Evolutionary conservation across 2,888 invertebrate species (phyloP), one percentile per base, ranked within the genome.

Genomic region (Thera obeliscata): DNA sequence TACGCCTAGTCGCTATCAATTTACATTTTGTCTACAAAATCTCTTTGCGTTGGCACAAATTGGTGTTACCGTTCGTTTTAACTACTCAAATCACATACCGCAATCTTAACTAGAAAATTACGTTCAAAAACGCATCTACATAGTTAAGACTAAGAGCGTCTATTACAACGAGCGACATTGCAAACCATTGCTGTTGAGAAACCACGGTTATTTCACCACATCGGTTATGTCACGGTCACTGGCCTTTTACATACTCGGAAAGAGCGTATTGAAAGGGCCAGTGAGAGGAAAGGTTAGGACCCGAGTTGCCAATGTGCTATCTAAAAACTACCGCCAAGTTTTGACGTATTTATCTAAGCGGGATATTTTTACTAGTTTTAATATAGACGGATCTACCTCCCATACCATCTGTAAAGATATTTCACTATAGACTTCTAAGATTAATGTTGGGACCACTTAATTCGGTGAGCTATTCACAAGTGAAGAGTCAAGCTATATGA

Each of bases 281-380:
- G 64, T 64, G 38, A 6, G 4, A 5, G 9, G 57, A 58, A 9
- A 61, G 41, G n/a, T 33, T 41, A n/a, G 56, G 49, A 50, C 55
- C 36, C 61, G 61, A 66, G 71, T 71, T 72, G 66, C 65, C 72
- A 66, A 68, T 68, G 69, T 69, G 67, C 83, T 84, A 69, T 75
- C 76, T 49, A 82, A 78, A 64, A 76, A 78, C 83, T 85, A 85
- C 81, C 77, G 74, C 86, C 84, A 87, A 77, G 64, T 60, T 66
- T 71, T 87, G 89, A 87, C 85, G 87, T 87, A 83, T 85, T 88
- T 87, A 78, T 81, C 89, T 89, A 90, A 86, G 86, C 83, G 83
- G 85, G 77, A 87, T 87, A 87, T 87, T 87, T 88, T 87, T 81
- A 85, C 91, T 91, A 90, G 81, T 83, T 61, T 88, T 87, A 89